phyloP scores from a whole-genome alignment of 2,888 invertebrate species.

The Pteria penguin region DNA sequence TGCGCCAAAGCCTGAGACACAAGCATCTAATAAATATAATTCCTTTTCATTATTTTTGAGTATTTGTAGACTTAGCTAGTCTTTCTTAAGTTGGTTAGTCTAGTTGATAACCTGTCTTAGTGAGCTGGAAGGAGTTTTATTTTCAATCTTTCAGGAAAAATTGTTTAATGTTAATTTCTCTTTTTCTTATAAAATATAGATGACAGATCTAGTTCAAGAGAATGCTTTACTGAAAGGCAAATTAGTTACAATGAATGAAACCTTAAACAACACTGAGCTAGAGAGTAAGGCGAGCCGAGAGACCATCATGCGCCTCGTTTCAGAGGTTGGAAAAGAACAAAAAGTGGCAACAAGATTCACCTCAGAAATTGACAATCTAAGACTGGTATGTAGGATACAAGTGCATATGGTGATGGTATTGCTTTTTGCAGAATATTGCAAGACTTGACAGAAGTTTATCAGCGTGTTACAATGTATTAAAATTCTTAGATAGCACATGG shows the following conservation, averaged over 20 bases:
- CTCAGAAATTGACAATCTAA: conserved; percentile 71
- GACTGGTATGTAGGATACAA: conserved; percentile 72
- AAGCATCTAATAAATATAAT: too few relatives aligned
- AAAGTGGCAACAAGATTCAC: conserved; percentile 67
- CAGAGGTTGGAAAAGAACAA: conserved; percentile 71
- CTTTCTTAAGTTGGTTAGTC: background rate
- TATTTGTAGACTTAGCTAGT: too few relatives aligned
- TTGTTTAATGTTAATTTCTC: background rate
- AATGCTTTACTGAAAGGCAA: conserved; percentile 78
- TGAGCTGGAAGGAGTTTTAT: too few relatives aligned
- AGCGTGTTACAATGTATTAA: too few relatives aligned
- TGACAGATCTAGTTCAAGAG: conserved; percentile 75
- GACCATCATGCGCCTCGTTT: conserved; percentile 79
- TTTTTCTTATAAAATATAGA: conserved; percentile 52
- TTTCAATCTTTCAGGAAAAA: background rate
- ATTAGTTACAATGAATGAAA: conserved; percentile 75
- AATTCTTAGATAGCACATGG: too few relatives aligned
- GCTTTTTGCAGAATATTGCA: too few relatives aligned
- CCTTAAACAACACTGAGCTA: conserved; percentile 73
- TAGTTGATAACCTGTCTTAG: background rate
- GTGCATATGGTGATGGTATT: too few relatives aligned
- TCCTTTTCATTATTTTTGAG: too few relatives aligned
- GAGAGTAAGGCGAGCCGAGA: conserved; percentile 80
- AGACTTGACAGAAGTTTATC: too few relatives aligned
- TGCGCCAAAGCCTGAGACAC: too few relatives aligned